These are phyloP conservation scores for Echinops telfairi DNA, from an alignment of 2,113 vertebrate genomes.

Conservation along the genomic window DNA sequence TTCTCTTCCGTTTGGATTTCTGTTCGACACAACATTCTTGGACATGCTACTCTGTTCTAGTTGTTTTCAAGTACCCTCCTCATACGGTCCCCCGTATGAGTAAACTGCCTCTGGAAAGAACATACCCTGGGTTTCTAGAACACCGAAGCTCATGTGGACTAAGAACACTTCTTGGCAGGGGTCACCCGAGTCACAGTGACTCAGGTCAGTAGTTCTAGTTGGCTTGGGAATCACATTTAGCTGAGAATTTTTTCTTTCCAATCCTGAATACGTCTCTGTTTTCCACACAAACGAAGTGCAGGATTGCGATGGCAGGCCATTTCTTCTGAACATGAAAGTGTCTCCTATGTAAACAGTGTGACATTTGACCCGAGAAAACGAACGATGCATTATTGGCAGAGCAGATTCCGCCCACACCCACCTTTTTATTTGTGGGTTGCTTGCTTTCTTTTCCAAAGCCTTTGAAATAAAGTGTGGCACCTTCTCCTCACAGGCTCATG, in stretches of 20 bases:
- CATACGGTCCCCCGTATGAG: not conserved
- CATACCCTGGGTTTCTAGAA: constrained; percentile 4
- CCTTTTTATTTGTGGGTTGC: not conserved
- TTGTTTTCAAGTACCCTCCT: not conserved
- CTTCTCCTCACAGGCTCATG: constrained; percentile 54
- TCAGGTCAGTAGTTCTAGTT: not conserved
- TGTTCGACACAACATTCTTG: constrained; percentile 80
- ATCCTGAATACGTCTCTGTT: constrained; percentile 46
- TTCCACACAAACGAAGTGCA: constrained; percentile 52
- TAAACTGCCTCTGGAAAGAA: constrained; percentile 11
- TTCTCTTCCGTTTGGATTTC: not conserved
- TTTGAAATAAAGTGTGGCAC: constrained; percentile 48
- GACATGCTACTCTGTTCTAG: not conserved
- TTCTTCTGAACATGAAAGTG: not conserved
- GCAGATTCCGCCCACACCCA: not conserved
- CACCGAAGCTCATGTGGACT: not conserved
- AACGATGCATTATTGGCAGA: constrained; percentile 11
- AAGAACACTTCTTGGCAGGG: not conserved
- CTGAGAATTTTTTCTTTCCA: not conserved
- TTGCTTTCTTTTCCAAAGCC: not conserved
- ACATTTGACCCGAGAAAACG: constrained; percentile 53
- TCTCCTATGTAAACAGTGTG: constrained; percentile 61
- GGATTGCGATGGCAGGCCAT: constrained; percentile 46
- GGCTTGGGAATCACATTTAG: constrained; percentile 62
- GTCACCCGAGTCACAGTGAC: not conserved